Evolutionary conservation across 2,888 invertebrate genomes (phyloP), one percentile per base, ranked within the genome.

Genomic region (Sminthurides aquaticus): DNA sequence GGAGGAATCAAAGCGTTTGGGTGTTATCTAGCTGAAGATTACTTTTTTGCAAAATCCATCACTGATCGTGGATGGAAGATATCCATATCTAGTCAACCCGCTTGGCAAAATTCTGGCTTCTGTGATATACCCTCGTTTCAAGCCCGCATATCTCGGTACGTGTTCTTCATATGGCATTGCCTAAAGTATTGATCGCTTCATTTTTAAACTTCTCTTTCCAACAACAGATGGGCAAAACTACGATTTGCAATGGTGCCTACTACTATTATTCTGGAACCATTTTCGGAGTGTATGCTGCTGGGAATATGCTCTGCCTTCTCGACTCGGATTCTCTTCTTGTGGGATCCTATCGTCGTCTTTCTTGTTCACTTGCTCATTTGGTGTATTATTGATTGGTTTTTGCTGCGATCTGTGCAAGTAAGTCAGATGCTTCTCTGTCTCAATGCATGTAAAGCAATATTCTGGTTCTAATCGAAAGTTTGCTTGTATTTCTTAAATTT

Each of bases 11-110:
- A 88, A 74, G 84, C 87, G 2, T 97, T 99, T 79, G 92, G 90
- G 2, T 89, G 91, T 74, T 99, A 95, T 79, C 82, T 99, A 58
- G 99, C 99, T 0, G 99, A 99, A 80, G 99, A 99, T 80, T 99
- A 91, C 81, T 99, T 99, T 79, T 89, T 99, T 78, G 95, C 96
- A 62, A 90, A 94, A 80, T 87, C 87, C 61, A 85, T 97, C 73
- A 85, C 87, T 49, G 88, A 91, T 75, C 85, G 88, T 49, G 95
- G 96, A 3, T 99, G 93, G 91, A 86, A 87, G 76, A 88, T 92
- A 79, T 85, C 89, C 1, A 89, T 99, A 68, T 88, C 91, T 76
- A 90, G 92, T 77, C 89, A 93, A 77, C 97, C 98, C 8, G 98
- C 97, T 24, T 84, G 92, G 80, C 99, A 99, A 81, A 99, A 99